Percentiles rank a stretch among this genome's conserved stretches.
phyloP scores from a whole-genome alignment of 37 sponge, comb jelly and placozoan genomes.

The Beroe ovata region DNA sequence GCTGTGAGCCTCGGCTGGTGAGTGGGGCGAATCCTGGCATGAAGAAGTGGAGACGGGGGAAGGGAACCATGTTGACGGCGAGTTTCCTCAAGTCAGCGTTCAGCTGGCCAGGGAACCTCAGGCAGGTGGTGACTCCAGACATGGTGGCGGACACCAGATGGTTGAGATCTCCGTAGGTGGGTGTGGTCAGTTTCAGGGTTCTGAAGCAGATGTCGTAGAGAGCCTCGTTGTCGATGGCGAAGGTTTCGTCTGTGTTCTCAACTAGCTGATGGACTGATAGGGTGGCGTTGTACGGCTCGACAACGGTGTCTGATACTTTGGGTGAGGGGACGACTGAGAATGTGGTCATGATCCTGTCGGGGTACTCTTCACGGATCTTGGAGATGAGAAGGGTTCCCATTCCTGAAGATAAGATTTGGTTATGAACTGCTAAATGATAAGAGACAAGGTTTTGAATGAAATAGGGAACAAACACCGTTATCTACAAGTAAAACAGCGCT shows the following conservation, averaged over 20 bases:
- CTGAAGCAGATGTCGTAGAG: slow-evolving; percentile 96
- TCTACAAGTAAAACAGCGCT: slow-evolving; percentile 69
- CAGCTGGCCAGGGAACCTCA: slow-evolving; percentile 96
- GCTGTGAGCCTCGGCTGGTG: slow-evolving; percentile 98
- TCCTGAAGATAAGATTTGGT: neutral
- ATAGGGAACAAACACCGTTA: no score
- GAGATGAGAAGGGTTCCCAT: slow-evolving; percentile 67
- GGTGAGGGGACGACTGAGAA: slow-evolving; percentile 75
- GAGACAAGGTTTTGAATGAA: no score
- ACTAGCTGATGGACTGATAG: slow-evolving; percentile 67
- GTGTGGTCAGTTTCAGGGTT: slow-evolving; percentile 69
- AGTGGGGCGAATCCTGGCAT: slow-evolving; percentile 99
- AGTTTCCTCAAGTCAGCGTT: slow-evolving; percentile 97
- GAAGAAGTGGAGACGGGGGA: slow-evolving; percentile 99
- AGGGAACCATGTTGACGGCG: slow-evolving; percentile 98
- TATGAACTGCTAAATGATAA: no score
- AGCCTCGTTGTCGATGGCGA: slow-evolving; percentile 90
- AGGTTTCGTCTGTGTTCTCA: slow-evolving; percentile 69
- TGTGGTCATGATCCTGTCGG: slow-evolving; percentile 71
- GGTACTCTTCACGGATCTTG: slow-evolving; percentile 68
- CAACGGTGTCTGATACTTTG: slow-evolving; percentile 75
- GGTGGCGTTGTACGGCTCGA: slow-evolving; percentile 75
- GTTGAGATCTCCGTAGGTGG: slow-evolving; percentile 68
- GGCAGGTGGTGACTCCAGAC: slow-evolving; percentile 95
- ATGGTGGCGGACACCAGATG: slow-evolving; percentile 92